A percentile compares a stretch with the other conserved stretches of the same genome.
Conservation (phyloP, 2,888 invertebrate species). For the Embidobia sp. region DNA sequence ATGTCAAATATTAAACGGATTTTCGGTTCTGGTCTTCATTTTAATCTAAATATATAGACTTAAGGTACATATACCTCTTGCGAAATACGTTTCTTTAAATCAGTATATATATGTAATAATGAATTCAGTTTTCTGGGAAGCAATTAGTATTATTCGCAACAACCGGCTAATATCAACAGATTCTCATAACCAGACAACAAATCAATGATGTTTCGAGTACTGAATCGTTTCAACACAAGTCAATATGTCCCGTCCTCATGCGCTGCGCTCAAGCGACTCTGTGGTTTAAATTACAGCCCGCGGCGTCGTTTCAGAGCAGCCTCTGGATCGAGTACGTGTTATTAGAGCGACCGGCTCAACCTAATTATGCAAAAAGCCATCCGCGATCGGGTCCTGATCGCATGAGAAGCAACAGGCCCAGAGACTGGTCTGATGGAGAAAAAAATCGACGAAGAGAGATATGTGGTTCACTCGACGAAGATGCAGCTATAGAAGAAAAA, state of each 20-base stretch:
- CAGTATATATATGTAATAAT: conserved; percentile 25
- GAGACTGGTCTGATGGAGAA: conserved; percentile 53
- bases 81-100: conserved; percentile 39
- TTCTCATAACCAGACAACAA: conserved; percentile 44
- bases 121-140: conserved; percentile 50
- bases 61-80: conserved; percentile 29
- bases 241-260: conserved; percentile 49
- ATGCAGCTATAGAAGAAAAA: neutral
- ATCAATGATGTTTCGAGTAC: conserved; percentile 41
- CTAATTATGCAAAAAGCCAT: conserved; percentile 75
- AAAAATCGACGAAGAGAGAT: conserved; percentile 20
- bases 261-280: conserved; percentile 51
- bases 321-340: conserved; percentile 70
- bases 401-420: conserved; percentile 56
- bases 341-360: conserved; percentile 73
- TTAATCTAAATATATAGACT: conserved; percentile 51
- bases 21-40: conserved; percentile 27
- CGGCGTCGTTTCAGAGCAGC: conserved; percentile 66
- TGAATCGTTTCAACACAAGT: conserved; percentile 49
- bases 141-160: conserved; percentile 52
- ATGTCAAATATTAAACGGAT: conserved; percentile 6
- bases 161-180: conserved; percentile 52
- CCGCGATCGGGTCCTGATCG: conserved; percentile 60
- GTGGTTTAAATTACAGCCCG: conserved; percentile 72
- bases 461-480: conserved; percentile 8